Evolutionary conservation across 92 coral and sea anemone species (phyloP).

Genomic region (Siderastrea siderea): DNA sequence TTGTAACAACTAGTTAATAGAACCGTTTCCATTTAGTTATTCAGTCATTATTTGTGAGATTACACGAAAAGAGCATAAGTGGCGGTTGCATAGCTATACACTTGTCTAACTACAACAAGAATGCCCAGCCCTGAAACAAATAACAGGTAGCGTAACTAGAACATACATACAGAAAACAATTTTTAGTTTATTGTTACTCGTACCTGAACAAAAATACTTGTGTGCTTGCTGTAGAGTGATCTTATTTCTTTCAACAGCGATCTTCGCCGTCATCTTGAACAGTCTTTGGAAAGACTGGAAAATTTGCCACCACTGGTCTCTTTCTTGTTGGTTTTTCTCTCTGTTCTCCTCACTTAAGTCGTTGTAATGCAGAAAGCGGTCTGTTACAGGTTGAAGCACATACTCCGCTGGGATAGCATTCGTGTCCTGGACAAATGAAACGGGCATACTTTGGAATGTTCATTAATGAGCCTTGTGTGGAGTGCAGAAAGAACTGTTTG

Average conservation of each 20-base stretch:
- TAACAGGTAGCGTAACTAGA: not conserved
- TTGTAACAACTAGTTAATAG: too few species aligned
- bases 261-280: slow-evolving; percentile 68
- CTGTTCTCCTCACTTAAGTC: slow-evolving; percentile 76
- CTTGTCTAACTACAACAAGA: too few species aligned
- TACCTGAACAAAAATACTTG: slow-evolving; percentile 86
- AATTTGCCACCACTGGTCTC: slow-evolving; percentile 85
- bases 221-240: slow-evolving; percentile 70
- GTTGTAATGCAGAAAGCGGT: slow-evolving; percentile 69
- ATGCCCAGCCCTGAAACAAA: not conserved
- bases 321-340: slow-evolving; percentile 59
- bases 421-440: slow-evolving; percentile 63
- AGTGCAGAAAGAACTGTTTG: too few species aligned
- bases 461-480: not conserved
- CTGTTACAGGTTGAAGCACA: slow-evolving; percentile 88
- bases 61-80: too few species aligned
- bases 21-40: too few species aligned
- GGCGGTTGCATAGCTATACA: too few species aligned
- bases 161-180: not conserved
- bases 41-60: too few species aligned
- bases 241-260: slow-evolving; percentile 66
- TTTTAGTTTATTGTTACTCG: not conserved
- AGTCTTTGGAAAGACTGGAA: slow-evolving; percentile 77
- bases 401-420: slow-evolving; percentile 85
- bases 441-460: not conserved